Evolutionary conservation across 2,797 vertebrate genomes (phyloP), one percentile per base, ranked within the genome.

Genomic region (Avahi laniger): DNA sequence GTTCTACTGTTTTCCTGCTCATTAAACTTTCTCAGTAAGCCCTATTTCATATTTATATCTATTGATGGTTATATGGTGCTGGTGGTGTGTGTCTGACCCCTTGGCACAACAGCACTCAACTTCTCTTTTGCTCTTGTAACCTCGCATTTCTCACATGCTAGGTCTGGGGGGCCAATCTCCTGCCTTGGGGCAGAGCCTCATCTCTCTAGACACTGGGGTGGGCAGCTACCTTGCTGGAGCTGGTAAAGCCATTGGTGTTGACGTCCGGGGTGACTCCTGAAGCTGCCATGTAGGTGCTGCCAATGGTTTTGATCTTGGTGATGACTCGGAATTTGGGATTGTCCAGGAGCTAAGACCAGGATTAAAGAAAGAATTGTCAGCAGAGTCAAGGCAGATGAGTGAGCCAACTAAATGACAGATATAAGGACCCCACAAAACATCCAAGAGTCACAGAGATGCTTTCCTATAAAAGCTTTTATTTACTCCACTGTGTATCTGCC

Each of bases 251-350:
- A 0, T 99, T 99, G 38, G 98, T 98, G 84, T 98, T 99, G 95
- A 98, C 99, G 50, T 99, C 99, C 0, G 99, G 99, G 0, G 99
- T 99, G 96, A 99, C 99, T 26, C 99, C 99, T 0, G 99, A 99
- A 1, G 99, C 99, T 0, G 99, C 99, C 99, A 99, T 99, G 91
- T 99, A 99, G 50, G 99, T 99, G 98, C 99, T 99, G 96, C 99
- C 99, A 8, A 99, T 99, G 17, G 99, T 99, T 98, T 99, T 99
- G 97, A 99, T 99, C 98, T 99, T 99, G 61, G 99, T 99, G 98
- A 99, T 99, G 97, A 98, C 98, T 30, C 99, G 99, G 97, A 99
- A 99, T 33, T 99, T 99, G 0, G 99, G 98, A 38, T 99, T 98
- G 65, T 99, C 99, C 92, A 99, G 97, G 93, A 99, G 98, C 99